Evolutionary conservation across 1,140 invertebrate genomes (phyloP), one percentile per base, ranked within the genome.

Genomic region (Asbolus verrucosus): DNA sequence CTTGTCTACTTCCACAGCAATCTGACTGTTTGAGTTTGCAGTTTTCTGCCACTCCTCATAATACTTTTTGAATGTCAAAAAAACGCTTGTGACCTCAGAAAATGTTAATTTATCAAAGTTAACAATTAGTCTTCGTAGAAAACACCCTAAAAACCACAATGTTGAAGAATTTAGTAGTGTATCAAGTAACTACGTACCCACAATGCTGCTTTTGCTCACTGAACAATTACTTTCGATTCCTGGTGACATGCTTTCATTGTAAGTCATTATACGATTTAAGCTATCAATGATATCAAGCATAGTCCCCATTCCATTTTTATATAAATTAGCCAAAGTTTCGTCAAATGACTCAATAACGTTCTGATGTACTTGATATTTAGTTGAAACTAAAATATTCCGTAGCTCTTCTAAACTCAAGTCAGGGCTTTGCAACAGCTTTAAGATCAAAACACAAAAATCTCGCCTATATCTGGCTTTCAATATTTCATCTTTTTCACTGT

Each of bases 61-160:
- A 72, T 90, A 90, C 1, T 81, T 78, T 75, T 86, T 85, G 69
- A 91, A 89, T 71, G 87, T 86, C 73, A 88, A 86, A 77, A 89
- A 91, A 31, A 92, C 82, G 18, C 84, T 82, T 59, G 90, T 88
- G 16, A 94, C 87, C 84, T 94, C 91, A 21, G 90, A 89, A 82
- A 96, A 95, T 16, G 89, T 88, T 33, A 95, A 81, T 79, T 91
- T 93, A 75, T 95, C 91, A 80, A 95, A 90, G 62, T 90, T 88
- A 1, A 95, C 82, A 62, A 91, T 87, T 77, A 94, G 90, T 76
- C 93, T 84, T 70, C 94, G 85, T 63, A 95, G 84, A 81, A 94
- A 95, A 67, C 94, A 79, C 15, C 91, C 91, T 82, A 84, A 79
- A 80, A 88, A 82, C 11, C 83, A 85, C 18, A 36, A 77, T 82